These are phyloP conservation scores for Brachionus rubens DNA, from an alignment of 1,140 invertebrate species.

Conservation along the genomic window DNA sequence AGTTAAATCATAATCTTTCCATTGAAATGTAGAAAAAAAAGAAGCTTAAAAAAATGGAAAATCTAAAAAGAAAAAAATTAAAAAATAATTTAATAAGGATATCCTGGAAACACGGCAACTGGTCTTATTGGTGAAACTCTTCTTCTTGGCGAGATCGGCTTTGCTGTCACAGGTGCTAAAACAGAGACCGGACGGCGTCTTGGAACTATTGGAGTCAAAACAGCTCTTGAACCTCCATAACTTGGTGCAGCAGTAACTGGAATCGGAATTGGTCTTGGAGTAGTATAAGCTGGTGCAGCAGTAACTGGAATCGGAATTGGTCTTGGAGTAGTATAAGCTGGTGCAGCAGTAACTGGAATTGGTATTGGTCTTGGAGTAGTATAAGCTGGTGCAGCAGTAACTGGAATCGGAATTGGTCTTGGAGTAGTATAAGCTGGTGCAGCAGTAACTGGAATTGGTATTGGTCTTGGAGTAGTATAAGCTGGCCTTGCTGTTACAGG, in stretches of 20 bases:
- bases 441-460: constrained; percentile 3
- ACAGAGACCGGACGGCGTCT: background rate
- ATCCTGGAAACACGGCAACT: no score
- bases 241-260: background rate
- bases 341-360: constrained; percentile 2
- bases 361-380: background rate
- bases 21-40: no score
- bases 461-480: constrained; percentile 6
- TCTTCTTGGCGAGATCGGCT: no score
- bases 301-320: background rate
- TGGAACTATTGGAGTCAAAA: background rate
- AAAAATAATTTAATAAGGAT: no score
- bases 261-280: background rate
- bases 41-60: no score
- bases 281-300: background rate
- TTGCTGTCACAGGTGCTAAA: no score
- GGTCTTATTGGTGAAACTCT: no score
- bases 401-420: background rate
- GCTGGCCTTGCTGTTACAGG: background rate
- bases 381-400: background rate
- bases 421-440: background rate
- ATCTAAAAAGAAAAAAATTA: no score
- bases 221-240: background rate
- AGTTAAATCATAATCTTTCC: no score
- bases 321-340: background rate